phyloP scores from a whole-genome alignment of 2,113 vertebrate species.

The Rhinoptilus africanus region DNA sequence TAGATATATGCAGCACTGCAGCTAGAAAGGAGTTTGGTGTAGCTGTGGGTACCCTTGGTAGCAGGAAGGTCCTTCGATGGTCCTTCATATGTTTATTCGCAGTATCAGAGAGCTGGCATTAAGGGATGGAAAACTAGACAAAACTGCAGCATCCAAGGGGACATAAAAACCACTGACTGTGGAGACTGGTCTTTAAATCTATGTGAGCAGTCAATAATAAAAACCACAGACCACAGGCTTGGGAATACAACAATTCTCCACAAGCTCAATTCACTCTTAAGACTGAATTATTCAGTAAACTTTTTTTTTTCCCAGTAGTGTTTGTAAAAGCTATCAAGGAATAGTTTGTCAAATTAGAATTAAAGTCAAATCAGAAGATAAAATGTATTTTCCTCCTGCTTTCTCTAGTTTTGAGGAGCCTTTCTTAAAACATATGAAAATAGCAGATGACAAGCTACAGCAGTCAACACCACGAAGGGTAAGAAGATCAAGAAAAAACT shows the following conservation, averaged over 20 bases:
- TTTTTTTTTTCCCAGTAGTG: neutral
- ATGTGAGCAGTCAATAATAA: neutral
- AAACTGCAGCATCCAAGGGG: neutral
- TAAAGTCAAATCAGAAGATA: constrained; percentile 1
- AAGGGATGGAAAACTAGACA: neutral
- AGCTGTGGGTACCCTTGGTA: neutral
- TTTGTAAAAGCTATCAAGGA: constrained; percentile 21
- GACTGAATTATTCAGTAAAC: neutral
- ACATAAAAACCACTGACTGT: neutral
- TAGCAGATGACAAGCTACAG: neutral
- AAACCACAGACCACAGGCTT: neutral
- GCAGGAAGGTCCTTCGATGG: neutral
- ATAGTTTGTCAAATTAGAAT: neutral
- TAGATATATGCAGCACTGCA: neutral
- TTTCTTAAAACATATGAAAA: neutral
- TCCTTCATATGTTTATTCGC: neutral
- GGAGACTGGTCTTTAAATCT: constrained; percentile 2
- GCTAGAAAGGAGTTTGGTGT: neutral
- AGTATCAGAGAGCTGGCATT: neutral
- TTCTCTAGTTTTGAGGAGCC: neutral
- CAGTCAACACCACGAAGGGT: neutral
- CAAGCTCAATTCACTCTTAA: neutral
- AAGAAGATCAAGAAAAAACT: neutral
- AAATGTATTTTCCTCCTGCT: neutral
- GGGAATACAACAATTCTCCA: neutral